Evolutionary conservation across 2,888 invertebrate genomes (phyloP).

Genomic region (Lasioglossum pauxillum): DNA sequence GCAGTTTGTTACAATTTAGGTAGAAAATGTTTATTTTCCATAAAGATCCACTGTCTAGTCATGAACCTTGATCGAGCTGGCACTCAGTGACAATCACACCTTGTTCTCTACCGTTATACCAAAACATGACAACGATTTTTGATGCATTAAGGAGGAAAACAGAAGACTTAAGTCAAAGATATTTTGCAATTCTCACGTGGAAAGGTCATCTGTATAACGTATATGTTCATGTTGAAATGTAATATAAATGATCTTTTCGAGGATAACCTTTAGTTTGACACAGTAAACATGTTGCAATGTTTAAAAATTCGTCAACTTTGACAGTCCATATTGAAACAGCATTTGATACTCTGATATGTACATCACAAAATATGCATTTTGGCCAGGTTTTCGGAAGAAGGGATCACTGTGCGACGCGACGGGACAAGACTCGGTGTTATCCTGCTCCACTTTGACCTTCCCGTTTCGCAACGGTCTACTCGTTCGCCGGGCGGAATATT

Average conservation of each 20-base stretch:
- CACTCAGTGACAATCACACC: neutral
- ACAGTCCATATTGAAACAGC: neutral
- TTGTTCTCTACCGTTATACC: neutral
- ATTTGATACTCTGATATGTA: neutral
- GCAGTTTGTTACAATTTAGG: too few relatives aligned
- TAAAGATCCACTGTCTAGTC: too few relatives aligned
- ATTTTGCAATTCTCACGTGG: neutral
- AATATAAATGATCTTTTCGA: neutral
- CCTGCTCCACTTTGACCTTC: constrained; percentile 34
- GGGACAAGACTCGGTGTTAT: constrained; percentile 46
- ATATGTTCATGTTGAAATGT: neutral
- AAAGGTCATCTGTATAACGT: neutral
- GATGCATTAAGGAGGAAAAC: neutral
- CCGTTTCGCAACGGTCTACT: constrained; percentile 1
- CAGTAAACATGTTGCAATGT: neutral
- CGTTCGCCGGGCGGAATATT: constrained; percentile 37
- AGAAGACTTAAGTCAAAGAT: neutral
- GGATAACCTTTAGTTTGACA: neutral
- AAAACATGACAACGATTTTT: neutral
- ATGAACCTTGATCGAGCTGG: neutral
- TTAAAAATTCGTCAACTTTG: neutral
- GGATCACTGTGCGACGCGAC: neutral
- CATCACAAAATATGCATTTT: neutral
- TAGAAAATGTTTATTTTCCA: too few relatives aligned
- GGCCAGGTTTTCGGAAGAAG: neutral